Percentiles rank a stretch among this genome's conserved stretches.
These are phyloP conservation scores for Apantesis nais DNA, from an alignment of 2,888 invertebrate species.

Conservation along the genomic window DNA sequence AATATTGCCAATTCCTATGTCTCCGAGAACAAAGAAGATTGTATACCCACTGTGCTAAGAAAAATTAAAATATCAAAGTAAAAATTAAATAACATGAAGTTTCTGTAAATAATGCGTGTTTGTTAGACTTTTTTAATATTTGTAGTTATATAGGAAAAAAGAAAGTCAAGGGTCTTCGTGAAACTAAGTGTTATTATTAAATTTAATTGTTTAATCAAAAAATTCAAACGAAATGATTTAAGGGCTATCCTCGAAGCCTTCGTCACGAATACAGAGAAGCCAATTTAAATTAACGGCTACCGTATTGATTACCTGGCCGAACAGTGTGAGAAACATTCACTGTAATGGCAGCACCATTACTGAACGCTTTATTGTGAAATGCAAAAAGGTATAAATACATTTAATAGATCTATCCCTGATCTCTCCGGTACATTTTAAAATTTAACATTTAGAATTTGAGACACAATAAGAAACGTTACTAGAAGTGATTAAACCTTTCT, in stretches of 20 bases:
- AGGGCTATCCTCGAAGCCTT: no score
- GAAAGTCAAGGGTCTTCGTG: not conserved
- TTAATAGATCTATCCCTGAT: no score
- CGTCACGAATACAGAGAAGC: not conserved
- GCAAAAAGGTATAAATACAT: constrained; percentile 13
- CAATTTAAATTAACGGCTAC: not conserved
- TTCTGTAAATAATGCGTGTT: no score
- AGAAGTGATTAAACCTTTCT: not conserved
- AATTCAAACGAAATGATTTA: not conserved
- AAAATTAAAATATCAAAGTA: no score
- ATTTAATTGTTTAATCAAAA: not conserved
- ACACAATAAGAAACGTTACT: not conserved
- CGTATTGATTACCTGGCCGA: not conserved
- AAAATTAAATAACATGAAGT: no score
- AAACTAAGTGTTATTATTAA: not conserved
- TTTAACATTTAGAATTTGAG: not conserved
- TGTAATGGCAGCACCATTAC: constrained; percentile 1
- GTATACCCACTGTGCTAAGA: no score
- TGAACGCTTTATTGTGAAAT: not conserved
- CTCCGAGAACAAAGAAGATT: no score
- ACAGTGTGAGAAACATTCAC: constrained; percentile 7
- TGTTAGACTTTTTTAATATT: no score
- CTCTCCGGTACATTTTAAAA: not conserved
- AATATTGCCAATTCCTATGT: no score
- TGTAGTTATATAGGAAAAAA: no score